Evolutionary conservation across 2,797 vertebrate species (phyloP).

Genomic region (Emydoidea blandingii): DNA sequence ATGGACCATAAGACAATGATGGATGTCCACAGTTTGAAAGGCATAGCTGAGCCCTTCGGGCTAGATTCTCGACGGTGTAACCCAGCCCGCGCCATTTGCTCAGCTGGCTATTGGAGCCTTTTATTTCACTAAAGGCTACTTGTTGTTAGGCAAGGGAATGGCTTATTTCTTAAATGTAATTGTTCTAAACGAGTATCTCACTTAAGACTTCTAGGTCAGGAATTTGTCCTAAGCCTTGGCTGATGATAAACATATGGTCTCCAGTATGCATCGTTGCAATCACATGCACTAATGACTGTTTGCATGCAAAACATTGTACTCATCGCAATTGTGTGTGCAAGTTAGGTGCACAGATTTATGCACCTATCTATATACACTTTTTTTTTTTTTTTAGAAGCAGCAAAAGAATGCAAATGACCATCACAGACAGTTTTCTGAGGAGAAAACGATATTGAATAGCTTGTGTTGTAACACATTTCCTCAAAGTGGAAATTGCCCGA

Average conservation of each 20-base stretch:
- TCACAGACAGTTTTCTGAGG: background rate
- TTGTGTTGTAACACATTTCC: background rate
- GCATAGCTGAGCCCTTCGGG: rapidly evolving
- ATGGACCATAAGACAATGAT: background rate
- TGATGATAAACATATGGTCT: background rate
- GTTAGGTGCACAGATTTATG: background rate
- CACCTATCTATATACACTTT: background rate
- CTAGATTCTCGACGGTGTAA: background rate
- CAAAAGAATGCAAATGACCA: background rate
- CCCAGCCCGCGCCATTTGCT: background rate
- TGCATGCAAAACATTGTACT: background rate
- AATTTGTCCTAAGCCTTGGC: background rate
- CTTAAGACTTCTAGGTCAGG: background rate
- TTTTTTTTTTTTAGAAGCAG: background rate
- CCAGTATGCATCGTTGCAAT: background rate
- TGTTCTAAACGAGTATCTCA: background rate
- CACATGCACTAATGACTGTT: background rate
- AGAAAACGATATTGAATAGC: background rate
- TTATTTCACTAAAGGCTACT: background rate
- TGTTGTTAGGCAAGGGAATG: background rate
- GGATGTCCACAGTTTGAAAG: background rate
- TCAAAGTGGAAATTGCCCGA: background rate
- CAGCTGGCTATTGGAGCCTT: background rate
- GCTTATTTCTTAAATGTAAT: background rate
- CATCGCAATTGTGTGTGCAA: background rate